phyloP scores from a whole-genome alignment of 2,888 invertebrate species.

The Caenorhabditis virilis region DNA sequence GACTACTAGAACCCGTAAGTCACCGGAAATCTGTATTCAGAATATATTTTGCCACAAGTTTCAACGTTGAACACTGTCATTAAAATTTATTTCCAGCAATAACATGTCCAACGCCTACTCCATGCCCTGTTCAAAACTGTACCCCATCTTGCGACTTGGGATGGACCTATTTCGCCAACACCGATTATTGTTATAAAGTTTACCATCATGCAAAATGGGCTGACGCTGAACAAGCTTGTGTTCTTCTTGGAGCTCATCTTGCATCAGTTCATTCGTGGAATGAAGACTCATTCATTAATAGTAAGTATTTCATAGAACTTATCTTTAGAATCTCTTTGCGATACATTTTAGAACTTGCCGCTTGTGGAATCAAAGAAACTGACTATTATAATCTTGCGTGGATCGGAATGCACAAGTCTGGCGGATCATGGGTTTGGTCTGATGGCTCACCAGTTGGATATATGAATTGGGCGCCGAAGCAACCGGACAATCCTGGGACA shows the following conservation, averaged over 20 bases:
- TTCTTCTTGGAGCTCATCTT: slow-evolving; percentile 23
- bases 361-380: slow-evolving; percentile 33
- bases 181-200: slow-evolving; percentile 32
- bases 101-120: slow-evolving; percentile 27
- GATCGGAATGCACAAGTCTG: slow-evolving; percentile 35
- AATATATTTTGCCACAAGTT: background rate
- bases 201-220: slow-evolving; percentile 29
- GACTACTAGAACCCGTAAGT: slow-evolving; percentile 35
- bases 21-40: background rate
- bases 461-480: slow-evolving; percentile 39
- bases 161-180: slow-evolving; percentile 36
- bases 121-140: slow-evolving; percentile 29
- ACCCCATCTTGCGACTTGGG: slow-evolving; percentile 30
- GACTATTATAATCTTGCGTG: slow-evolving; percentile 30
- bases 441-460: slow-evolving; percentile 31
- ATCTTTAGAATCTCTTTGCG: background rate
- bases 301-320: slow-evolving; percentile 11
- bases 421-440: slow-evolving; percentile 36
- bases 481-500: slow-evolving; percentile 37
- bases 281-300: slow-evolving; percentile 38
- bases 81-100: slow-evolving; percentile 25
- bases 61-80: too few relatives aligned
- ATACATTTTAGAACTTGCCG: slow-evolving; percentile 31
- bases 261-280: slow-evolving; percentile 22
- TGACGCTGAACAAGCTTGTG: slow-evolving; percentile 34